A percentile compares a stretch with the other conserved stretches of the same genome.
Conservation (phyloP, 2,113 vertebrate genomes). For the Protobothrops mucrosquamatus region DNA sequence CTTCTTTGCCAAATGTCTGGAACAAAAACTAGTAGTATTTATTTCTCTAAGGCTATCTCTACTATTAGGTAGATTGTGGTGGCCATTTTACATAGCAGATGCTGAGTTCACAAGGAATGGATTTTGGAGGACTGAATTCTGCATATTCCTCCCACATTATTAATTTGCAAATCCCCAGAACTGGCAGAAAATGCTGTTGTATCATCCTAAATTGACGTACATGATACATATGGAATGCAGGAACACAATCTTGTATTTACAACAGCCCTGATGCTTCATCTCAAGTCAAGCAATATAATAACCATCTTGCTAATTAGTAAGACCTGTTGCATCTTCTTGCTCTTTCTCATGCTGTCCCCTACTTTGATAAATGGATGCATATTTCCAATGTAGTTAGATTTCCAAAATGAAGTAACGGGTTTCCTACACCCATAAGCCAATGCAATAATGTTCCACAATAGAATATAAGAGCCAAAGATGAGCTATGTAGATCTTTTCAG, state of each 20-base stretch:
- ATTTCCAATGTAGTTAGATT: background rate
- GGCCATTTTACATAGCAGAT: background rate
- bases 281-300: background rate
- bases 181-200: background rate
- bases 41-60: background rate
- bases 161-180: background rate
- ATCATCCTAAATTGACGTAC: background rate
- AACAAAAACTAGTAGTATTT: background rate
- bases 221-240: background rate
- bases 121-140: background rate
- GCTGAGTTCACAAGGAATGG: background rate
- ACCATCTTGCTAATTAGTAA: background rate
- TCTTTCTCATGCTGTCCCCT: background rate
- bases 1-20: background rate
- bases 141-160: background rate
- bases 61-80: background rate
- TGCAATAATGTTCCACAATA: background rate
- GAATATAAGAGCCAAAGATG: background rate
- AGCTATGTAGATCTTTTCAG: background rate
- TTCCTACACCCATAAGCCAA: background rate
- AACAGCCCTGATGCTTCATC: background rate
- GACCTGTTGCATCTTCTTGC: background rate
- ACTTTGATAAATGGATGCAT: background rate
- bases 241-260: background rate
- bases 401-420: background rate